Base-by-base conservation (phyloP, 2,797 vertebrate species). In the Picus viridis region DNA sequence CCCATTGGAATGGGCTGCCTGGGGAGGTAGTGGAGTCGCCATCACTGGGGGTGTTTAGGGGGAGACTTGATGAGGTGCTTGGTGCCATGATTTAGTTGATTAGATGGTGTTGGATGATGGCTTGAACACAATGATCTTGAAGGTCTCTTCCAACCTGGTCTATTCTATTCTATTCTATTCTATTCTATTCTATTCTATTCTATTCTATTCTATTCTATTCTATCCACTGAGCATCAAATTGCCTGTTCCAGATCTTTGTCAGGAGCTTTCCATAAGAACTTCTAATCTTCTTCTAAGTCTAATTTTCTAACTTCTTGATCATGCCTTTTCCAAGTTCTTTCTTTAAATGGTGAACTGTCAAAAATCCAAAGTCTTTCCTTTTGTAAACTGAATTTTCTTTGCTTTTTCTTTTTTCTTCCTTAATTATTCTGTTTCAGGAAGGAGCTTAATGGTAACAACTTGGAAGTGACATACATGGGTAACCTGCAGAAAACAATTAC, bases 401-500 rank as follows among this genome's bases (percentile, higher is more conserved):
- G 57, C 15, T 10, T 30, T 57, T n/a, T 62, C 17, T 39, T 39
- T 62, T 29, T 27, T 62, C 39, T 24, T 27, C 26, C 27, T 30
- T 65, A 30, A 30, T 32, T 32, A 20, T 73, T 78, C 13, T 86
- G 6, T 86, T 89, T 95, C 36, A 86, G 47, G 76, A 63, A 18
- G 27, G 86, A 90, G 43, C 12, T 80, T 87, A 85, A 90, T 76
- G n/a, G 53, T 56, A 64, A 56, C 47, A 53, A 70, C 23, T 70
- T 93, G 39, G 6, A 54, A 94, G 34, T 67, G 41, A 90, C 80
- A 85, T 61, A 79, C 29, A 56, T 63, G 3, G 36, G 41, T 83
- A 73, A 81, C 72, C 43, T 79, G 51, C 39, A 88, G 76, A 86
- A 88, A 93, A 74, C 43, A 76, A 78, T 85, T 95, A 89, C 61